Conservation (phyloP, 2,113 vertebrate species). For the Microtus richardsoni region DNA sequence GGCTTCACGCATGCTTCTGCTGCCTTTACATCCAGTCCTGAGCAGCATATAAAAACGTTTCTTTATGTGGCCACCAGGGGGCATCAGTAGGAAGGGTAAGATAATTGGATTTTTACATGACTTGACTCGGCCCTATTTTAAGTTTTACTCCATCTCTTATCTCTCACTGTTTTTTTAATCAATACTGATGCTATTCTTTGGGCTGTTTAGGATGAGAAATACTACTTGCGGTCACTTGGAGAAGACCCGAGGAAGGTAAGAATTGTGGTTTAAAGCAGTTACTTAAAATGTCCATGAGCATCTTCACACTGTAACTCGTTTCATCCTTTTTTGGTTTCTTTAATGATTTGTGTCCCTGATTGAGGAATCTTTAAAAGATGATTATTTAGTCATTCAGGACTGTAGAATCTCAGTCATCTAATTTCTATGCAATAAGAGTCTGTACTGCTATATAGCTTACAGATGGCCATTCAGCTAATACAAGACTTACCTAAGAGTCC, state of each 20-base stretch:
- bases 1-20: not conserved
- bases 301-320: not conserved
- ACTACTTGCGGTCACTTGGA: conserved; percentile 96
- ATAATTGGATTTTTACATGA: conserved; percentile 39
- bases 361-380: conserved; percentile 6
- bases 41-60: conserved; percentile 36
- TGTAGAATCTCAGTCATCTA: conserved; percentile 26
- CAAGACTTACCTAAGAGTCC: conserved; percentile 43
- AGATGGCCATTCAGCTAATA: not conserved
- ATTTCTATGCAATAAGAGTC: not conserved
- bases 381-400: conserved; percentile 6
- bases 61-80: conserved; percentile 78
- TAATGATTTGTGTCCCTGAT: conserved; percentile 3
- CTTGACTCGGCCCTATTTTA: conserved; percentile 60
- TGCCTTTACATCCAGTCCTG: conserved; percentile 12
- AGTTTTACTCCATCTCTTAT: conserved; percentile 37
- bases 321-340: not conserved
- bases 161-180: conserved; percentile 51
- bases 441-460: not conserved
- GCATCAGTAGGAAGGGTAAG: conserved; percentile 75
- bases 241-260: conserved; percentile 95
- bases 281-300: not conserved
- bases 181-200: conserved; percentile 15
- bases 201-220: conserved; percentile 92
- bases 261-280: conserved; percentile 51